Evolutionary conservation across 2,797 vertebrate genomes (phyloP).

Genomic region (Erithacus rubecula): DNA sequence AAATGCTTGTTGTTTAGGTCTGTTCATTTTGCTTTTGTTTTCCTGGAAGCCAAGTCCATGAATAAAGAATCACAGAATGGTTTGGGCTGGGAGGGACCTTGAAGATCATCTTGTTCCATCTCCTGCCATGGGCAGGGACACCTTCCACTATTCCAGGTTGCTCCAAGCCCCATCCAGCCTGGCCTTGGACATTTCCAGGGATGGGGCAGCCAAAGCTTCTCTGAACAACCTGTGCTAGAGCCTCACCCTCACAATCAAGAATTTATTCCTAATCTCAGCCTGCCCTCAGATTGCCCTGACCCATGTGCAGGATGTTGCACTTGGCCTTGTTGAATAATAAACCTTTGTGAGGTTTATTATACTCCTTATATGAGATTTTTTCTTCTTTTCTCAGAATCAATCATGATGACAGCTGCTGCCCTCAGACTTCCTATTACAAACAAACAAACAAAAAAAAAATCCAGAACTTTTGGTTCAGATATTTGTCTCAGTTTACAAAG

Average conservation of each 20-base stretch:
- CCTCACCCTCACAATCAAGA: neutral
- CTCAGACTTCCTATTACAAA: neutral
- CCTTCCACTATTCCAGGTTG: neutral
- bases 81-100: neutral
- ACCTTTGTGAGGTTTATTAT: neutral
- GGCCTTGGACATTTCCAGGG: neutral
- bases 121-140: neutral
- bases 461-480: neutral
- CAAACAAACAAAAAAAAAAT: neutral
- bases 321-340: neutral
- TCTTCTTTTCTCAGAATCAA: neutral
- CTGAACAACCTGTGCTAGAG: neutral
- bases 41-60: neutral
- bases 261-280: neutral
- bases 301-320: neutral
- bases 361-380: neutral
- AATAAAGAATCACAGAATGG: neutral
- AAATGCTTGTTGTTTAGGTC: neutral
- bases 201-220: neutral
- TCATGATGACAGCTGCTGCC: neutral
- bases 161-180: neutral
- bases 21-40: neutral
- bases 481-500: neutral
- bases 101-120: neutral
- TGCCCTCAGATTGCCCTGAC: neutral